Conservation (phyloP, 2,888 invertebrate species). For the Sinotaia quadrata region DNA sequence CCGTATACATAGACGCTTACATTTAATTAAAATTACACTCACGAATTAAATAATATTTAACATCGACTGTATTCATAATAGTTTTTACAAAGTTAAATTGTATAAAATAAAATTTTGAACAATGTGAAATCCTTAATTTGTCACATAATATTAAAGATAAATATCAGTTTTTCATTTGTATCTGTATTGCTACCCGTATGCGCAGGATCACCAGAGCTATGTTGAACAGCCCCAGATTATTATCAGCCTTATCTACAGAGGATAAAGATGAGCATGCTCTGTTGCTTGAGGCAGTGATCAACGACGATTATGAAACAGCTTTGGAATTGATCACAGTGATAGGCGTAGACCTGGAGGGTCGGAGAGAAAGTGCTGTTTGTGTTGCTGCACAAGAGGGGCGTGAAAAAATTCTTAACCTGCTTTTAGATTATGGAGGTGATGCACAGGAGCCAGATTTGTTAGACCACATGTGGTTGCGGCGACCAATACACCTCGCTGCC, state of each 20-base stretch:
- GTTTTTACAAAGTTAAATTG: too few species aligned
- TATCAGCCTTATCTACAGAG: neutral
- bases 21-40: too few species aligned
- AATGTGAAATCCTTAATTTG: too few species aligned
- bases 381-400: conserved; percentile 48
- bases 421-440: conserved; percentile 57
- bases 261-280: neutral
- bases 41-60: too few species aligned
- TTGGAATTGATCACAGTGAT: neutral
- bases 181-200: too few species aligned
- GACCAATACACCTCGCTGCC: conserved; percentile 63
- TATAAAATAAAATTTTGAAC: too few species aligned
- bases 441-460: conserved; percentile 44
- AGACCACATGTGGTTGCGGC: conserved; percentile 57
- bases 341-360: conserved; percentile 44
- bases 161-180: too few species aligned
- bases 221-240: too few species aligned
- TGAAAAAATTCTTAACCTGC: conserved; percentile 48
- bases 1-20: too few species aligned
- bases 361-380: conserved; percentile 49
- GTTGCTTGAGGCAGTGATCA: conserved; percentile 7
- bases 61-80: too few species aligned
- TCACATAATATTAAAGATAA: too few species aligned
- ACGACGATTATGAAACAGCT: conserved; percentile 12
- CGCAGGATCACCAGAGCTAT: too few species aligned